These are phyloP conservation scores for Cristatella mucedo DNA, from an alignment of 2,888 invertebrate genomes.

Conservation along the genomic window DNA sequence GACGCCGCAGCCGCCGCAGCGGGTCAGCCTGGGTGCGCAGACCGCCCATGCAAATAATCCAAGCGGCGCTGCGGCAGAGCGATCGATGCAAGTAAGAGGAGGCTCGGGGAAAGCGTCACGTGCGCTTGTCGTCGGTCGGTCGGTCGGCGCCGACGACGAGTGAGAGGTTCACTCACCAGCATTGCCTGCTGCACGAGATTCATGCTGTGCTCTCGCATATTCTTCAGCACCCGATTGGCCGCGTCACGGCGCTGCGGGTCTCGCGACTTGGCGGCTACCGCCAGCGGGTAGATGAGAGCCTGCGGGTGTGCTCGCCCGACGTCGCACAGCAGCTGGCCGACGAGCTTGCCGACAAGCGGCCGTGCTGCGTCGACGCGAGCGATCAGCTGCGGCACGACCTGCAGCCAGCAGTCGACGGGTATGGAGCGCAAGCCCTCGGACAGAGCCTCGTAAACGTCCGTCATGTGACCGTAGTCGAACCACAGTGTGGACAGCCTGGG, in stretches of 20 bases:
- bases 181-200: slow-evolving; percentile 83
- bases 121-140: no score
- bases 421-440: slow-evolving; percentile 78
- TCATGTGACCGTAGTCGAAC: slow-evolving; percentile 92
- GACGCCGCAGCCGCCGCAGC: no score
- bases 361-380: slow-evolving; percentile 89
- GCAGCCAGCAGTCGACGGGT: slow-evolving; percentile 94
- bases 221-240: slow-evolving; percentile 81
- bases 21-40: no score
- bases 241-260: slow-evolving; percentile 48
- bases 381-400: slow-evolving; percentile 95
- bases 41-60: no score
- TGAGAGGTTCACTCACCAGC: slow-evolving; percentile 64
- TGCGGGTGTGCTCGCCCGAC: slow-evolving; percentile 96
- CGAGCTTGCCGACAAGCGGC: slow-evolving; percentile 68
- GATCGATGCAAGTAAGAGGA: no score
- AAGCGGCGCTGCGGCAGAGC: no score
- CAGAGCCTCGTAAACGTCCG: slow-evolving; percentile 81
- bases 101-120: no score
- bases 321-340: slow-evolving; percentile 80
- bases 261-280: slow-evolving; percentile 71
- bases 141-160: no score
- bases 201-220: slow-evolving; percentile 84
- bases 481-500: slow-evolving; percentile 75
- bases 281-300: slow-evolving; percentile 87